Conservation (phyloP, 2,888 invertebrate species). For the Tethea ocularis region DNA sequence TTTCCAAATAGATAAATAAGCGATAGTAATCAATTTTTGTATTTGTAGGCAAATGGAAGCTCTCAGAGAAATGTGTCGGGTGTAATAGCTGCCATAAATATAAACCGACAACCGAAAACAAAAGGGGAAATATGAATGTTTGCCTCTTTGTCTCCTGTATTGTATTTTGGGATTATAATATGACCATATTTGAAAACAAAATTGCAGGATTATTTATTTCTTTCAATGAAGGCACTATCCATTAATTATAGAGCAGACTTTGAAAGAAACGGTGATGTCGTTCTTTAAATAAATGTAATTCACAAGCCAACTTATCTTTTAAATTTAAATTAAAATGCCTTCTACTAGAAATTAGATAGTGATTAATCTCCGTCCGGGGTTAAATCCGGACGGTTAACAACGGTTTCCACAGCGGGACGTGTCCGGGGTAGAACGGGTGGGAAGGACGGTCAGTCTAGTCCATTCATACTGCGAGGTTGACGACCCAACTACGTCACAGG, state of each 20-base stretch:
- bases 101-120: conserved; percentile 23
- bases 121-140: conserved; percentile 17
- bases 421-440: conserved; percentile 26
- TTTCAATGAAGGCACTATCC: too few relatives aligned
- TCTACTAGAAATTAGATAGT: conserved; percentile 1
- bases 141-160: conserved; percentile 4
- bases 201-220: not conserved
- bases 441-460: conserved; percentile 33
- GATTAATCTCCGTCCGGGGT: conserved; percentile 42
- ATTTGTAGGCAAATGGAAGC: not conserved
- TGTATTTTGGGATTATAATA: not conserved
- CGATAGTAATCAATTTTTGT: not conserved
- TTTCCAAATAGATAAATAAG: not conserved
- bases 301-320: not conserved
- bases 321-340: not conserved
- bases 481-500: conserved; percentile 24
- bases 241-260: too few relatives aligned
- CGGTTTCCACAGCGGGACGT: conserved; percentile 2
- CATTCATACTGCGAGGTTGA: conserved; percentile 33
- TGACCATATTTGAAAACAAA: not conserved
- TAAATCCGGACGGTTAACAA: conserved; percentile 40
- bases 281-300: not conserved
- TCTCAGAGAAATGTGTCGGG: not conserved
- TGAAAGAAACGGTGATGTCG: too few relatives aligned
- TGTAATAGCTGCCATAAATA: conserved; percentile 19